phyloP scores from a whole-genome alignment of 2,797 vertebrate species.

The Octomys mimax region DNA sequence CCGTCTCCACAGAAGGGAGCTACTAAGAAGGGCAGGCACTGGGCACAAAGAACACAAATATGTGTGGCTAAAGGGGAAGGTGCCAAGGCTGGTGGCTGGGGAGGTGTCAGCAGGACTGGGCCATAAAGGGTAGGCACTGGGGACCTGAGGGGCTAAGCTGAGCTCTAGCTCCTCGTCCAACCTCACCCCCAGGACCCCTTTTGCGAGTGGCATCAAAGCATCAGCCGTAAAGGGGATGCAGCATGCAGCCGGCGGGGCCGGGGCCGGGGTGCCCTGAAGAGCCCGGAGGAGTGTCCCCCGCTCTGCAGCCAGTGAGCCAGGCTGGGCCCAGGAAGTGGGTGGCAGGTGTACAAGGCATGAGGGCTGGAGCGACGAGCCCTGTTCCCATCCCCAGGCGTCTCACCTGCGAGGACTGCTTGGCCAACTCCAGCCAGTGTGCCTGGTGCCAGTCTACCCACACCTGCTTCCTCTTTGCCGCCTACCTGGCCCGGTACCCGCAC shows the following conservation, averaged over 20 bases:
- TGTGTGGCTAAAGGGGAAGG: background rate
- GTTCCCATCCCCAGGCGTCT: conserved; percentile 89
- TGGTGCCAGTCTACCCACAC: conserved; percentile 96
- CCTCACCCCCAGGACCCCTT: conserved; percentile 91
- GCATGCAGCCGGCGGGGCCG: conserved; percentile 94
- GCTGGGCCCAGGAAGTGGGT: background rate
- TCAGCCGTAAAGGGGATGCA: conserved; percentile 95
- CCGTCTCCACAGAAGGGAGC: background rate
- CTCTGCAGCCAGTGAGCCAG: conserved; percentile 95
- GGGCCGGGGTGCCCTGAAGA: conserved; percentile 92
- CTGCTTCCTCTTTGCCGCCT: conserved; percentile 97
- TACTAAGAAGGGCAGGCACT: background rate
- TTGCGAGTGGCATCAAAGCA: conserved; percentile 96
- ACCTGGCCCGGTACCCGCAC: conserved; percentile 96
- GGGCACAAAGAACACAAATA: background rate
- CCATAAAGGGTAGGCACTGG: background rate
- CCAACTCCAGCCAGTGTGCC: conserved; percentile 97
- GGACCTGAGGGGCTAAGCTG: background rate
- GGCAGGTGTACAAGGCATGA: fast-evolving
- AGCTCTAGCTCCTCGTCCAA: background rate
- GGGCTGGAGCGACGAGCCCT: background rate
- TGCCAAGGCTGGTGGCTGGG: background rate
- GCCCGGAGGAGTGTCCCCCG: conserved; percentile 91
- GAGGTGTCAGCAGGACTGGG: no score
- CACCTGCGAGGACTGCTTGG: conserved; percentile 94